Evolutionary conservation across 1,140 invertebrate genomes (phyloP).

Genomic region (Sycophaga agraensis): DNA sequence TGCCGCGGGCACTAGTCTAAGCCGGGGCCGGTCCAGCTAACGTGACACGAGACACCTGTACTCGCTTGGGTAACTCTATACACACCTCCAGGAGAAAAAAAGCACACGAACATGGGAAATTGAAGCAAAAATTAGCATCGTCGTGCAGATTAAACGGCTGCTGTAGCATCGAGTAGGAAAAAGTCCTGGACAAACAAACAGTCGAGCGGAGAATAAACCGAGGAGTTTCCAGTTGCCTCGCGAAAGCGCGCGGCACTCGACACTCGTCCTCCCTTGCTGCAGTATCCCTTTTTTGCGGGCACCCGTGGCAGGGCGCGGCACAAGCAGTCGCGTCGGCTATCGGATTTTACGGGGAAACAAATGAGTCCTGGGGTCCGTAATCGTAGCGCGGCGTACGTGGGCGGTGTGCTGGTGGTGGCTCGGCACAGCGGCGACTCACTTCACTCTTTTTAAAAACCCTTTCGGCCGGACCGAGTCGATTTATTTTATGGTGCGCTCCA

Average conservation of each 20-base stretch:
- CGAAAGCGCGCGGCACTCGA: conserved; percentile 18
- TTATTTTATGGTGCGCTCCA: conserved; percentile 39
- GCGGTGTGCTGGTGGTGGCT: too few species aligned
- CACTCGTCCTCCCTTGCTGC: background rate
- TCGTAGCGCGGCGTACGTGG: conserved; percentile 22
- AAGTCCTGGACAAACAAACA: background rate
- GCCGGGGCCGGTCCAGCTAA: too few species aligned
- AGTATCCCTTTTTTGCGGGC: conserved; percentile 17
- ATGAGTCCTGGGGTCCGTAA: conserved; percentile 36
- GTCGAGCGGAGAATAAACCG: background rate
- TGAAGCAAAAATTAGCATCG: conserved; percentile 5
- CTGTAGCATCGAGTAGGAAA: background rate
- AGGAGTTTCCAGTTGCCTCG: background rate
- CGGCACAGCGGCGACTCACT: background rate
- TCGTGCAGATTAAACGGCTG: background rate
- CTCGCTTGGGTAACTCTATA: too few species aligned
- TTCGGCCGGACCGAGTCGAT: conserved; percentile 30
- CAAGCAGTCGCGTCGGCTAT: conserved; percentile 33
- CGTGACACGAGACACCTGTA: too few species aligned
- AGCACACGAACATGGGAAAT: too few species aligned
- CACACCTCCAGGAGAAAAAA: too few species aligned
- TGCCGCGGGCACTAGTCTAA: too few species aligned
- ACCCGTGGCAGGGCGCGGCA: background rate
- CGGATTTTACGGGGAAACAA: conserved; percentile 43
- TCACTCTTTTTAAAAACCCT: background rate